These are phyloP conservation scores for Drosophila nigricruria DNA, from an alignment of 2,888 invertebrate genomes.

Conservation along the genomic window DNA sequence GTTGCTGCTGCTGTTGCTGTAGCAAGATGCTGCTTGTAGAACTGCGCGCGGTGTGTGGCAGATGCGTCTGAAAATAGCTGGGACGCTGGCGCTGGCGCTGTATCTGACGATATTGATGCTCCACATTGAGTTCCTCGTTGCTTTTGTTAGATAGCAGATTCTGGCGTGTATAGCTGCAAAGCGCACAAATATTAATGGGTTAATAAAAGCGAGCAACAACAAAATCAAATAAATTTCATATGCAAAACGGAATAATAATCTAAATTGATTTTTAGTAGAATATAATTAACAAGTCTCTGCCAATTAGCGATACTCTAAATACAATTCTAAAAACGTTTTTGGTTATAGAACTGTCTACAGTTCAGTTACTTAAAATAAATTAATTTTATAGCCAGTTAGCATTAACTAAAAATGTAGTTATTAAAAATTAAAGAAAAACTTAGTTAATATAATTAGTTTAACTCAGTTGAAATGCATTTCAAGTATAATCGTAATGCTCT, in stretches of 20 bases:
- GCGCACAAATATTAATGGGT: slow-evolving; percentile 71
- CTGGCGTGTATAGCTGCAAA: slow-evolving; percentile 93
- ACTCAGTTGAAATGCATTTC: neutral
- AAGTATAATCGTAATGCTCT: neutral
- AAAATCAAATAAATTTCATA: neutral
- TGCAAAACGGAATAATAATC: slow-evolving; percentile 5
- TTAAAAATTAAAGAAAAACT: neutral
- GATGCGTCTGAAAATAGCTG: slow-evolving; percentile 55
- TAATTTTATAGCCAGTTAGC: neutral
- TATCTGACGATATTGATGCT: slow-evolving; percentile 84
- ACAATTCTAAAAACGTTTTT: neutral
- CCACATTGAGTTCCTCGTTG: slow-evolving; percentile 87
- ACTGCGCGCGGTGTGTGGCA: slow-evolving; percentile 41
- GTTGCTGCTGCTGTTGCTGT: slow-evolving; percentile 58
- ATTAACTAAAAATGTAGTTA: neutral
- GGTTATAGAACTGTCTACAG: neutral
- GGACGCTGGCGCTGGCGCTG: slow-evolving; percentile 83
- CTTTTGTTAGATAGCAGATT: slow-evolving; percentile 92
- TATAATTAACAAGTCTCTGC: neutral
- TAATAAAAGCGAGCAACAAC: slow-evolving; percentile 61
- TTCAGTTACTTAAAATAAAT: neutral
- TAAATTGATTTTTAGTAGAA: slow-evolving; percentile 15
- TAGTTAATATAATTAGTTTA: slow-evolving; percentile 20
- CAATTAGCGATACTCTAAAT: neutral
- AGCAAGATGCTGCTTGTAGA: slow-evolving; percentile 31